phyloP scores from a whole-genome alignment of 2,888 invertebrate species.

The Protodeltote pygarga region DNA sequence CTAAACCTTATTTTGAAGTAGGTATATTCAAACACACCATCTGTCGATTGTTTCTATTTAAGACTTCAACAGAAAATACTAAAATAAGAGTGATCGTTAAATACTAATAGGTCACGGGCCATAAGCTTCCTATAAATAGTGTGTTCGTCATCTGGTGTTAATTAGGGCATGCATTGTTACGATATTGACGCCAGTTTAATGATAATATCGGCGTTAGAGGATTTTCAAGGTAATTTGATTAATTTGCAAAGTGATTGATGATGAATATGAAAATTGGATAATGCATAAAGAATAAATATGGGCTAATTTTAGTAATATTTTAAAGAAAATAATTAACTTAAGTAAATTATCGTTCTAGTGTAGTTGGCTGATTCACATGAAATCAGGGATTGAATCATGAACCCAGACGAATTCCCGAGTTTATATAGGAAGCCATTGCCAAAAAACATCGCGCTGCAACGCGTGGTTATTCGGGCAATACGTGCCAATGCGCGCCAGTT shows the following conservation, averaged over 20 bases:
- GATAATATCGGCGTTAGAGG: slow-evolving; percentile 8
- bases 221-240: slow-evolving; percentile 23
- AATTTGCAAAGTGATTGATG: background rate
- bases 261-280: background rate
- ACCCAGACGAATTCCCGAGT: too few species aligned
- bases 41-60: background rate
- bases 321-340: too few species aligned
- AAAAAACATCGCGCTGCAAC: too few species aligned
- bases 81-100: slow-evolving; percentile 44
- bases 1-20: background rate
- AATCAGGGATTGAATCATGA: too few species aligned
- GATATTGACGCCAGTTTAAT: slow-evolving; percentile 15
- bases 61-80: slow-evolving; percentile 6
- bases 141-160: slow-evolving; percentile 46
- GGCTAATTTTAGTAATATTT: too few species aligned
- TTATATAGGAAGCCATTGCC: too few species aligned
- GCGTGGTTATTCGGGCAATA: too few species aligned
- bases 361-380: too few species aligned
- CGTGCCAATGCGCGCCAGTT: too few species aligned
- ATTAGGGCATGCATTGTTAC: slow-evolving; percentile 40
- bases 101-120: slow-evolving; percentile 43
- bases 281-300: too few species aligned
- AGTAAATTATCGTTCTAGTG: too few species aligned
- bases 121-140: slow-evolving; percentile 42
- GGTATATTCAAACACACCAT: background rate